These are phyloP conservation scores for Trilocha varians DNA, from an alignment of 2,888 invertebrate genomes.

Conservation along the genomic window DNA sequence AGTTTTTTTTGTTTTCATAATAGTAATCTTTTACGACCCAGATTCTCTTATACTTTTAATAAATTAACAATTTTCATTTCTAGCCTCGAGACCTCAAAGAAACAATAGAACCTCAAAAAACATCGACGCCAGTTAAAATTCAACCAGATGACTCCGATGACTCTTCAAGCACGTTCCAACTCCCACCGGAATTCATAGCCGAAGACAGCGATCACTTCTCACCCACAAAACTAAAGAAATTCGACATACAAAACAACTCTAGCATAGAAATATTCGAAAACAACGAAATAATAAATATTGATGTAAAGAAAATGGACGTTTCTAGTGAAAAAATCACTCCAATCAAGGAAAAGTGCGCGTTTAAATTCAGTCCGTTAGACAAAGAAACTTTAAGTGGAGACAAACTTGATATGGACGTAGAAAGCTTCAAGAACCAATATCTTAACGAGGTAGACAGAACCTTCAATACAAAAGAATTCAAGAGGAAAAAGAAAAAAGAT, in stretches of 20 bases:
- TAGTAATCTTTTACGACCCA: too few species aligned
- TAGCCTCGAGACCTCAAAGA: neutral
- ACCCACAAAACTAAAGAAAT: slow-evolving; percentile 34
- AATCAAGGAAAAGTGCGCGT: slow-evolving; percentile 19
- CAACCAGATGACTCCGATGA: slow-evolving; percentile 11
- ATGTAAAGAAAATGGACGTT: slow-evolving; percentile 28
- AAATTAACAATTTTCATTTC: neutral
- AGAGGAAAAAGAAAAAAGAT: slow-evolving; percentile 11
- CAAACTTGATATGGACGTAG: slow-evolving; percentile 38
- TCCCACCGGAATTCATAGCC: slow-evolving; percentile 27
- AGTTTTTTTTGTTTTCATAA: neutral
- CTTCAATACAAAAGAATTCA: slow-evolving; percentile 20
- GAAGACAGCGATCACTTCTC: slow-evolving; percentile 23
- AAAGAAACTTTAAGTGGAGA: slow-evolving; percentile 25
- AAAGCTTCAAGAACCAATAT: slow-evolving; percentile 48
- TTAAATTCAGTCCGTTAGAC: slow-evolving; percentile 36
- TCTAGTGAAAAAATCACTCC: slow-evolving; percentile 15
- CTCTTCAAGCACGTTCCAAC: slow-evolving; percentile 21
- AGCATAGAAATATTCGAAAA: slow-evolving; percentile 47
- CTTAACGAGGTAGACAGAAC: slow-evolving; percentile 38
- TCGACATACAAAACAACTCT: slow-evolving; percentile 35
- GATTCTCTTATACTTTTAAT: slow-evolving; percentile 1
- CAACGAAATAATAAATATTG: slow-evolving; percentile 35
- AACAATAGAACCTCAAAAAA: neutral
- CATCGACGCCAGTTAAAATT: neutral